Conservation (phyloP, 1,140 invertebrate genomes). For the Lasaia peninsularis region DNA sequence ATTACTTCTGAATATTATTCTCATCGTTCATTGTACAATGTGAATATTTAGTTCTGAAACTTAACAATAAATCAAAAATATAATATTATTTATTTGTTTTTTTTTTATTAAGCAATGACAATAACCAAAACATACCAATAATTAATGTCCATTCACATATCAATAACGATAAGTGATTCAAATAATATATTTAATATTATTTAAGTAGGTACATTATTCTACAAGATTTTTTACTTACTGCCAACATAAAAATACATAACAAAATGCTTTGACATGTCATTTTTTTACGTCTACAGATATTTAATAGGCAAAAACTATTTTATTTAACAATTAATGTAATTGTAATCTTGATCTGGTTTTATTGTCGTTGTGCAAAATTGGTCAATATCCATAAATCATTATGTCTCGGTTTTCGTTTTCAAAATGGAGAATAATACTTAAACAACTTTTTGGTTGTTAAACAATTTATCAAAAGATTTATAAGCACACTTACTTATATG, state of each 20-base stretch:
- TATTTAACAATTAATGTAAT: neutral
- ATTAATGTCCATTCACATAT: too few relatives aligned
- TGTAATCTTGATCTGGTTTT: neutral
- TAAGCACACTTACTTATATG: neutral
- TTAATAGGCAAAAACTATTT: neutral
- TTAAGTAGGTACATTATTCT: too few relatives aligned
- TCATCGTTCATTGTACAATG: too few relatives aligned
- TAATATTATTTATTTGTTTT: too few relatives aligned
- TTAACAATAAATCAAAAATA: too few relatives aligned
- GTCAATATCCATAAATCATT: neutral
- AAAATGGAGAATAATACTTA: neutral
- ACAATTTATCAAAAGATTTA: neutral
- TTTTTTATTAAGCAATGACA: too few relatives aligned
- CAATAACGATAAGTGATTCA: too few relatives aligned
- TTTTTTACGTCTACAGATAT: neutral
- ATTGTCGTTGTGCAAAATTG: neutral
- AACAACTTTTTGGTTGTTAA: slow-evolving; percentile 3
- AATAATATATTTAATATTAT: too few relatives aligned
- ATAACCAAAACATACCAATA: too few relatives aligned
- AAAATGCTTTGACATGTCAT: neutral
- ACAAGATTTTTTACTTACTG: too few relatives aligned
- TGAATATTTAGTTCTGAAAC: too few relatives aligned
- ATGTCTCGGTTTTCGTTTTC: neutral
- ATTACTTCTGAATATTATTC: too few relatives aligned
- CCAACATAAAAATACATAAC: neutral